A percentile compares a stretch with the other conserved stretches of the same genome.
Evolutionary conservation across 2,113 vertebrate species (phyloP).

Genomic region (Anolis sagrei): DNA sequence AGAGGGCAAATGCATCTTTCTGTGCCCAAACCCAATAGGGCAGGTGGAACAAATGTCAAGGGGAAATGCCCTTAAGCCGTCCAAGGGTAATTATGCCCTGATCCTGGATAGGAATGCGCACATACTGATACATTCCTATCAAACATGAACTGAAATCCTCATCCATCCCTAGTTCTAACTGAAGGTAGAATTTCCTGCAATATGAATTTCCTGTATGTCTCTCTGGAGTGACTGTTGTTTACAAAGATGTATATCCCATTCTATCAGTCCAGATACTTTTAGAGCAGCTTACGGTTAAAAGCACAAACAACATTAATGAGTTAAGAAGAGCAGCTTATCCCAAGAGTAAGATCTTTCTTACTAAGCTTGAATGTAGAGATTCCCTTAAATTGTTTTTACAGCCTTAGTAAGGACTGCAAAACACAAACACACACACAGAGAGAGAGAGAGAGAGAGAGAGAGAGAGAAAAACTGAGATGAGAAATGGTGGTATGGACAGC

Average conservation of each 20-base stretch:
- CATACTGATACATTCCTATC: too few species aligned
- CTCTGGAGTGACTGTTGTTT: not conserved
- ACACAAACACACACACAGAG: not conserved
- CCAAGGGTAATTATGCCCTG: too few species aligned
- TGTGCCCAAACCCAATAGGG: too few species aligned
- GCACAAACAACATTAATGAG: not conserved
- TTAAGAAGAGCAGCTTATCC: not conserved
- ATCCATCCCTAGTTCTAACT: not conserved
- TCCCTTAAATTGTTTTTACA: not conserved
- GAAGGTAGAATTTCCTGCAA: not conserved
- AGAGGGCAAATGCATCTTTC: too few species aligned
- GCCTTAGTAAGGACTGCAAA: not conserved
- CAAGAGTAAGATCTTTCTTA: not conserved
- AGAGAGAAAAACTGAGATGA: too few species aligned
- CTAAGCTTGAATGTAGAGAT: not conserved
- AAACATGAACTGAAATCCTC: too few species aligned
- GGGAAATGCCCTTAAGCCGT: too few species aligned
- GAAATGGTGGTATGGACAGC: not conserved
- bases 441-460: not conserved
- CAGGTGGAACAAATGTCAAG: too few species aligned
- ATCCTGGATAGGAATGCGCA: too few species aligned
- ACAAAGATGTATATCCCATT: not conserved
- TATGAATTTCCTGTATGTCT: not conserved
- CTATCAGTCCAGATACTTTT: not conserved
- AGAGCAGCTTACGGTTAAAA: not conserved